Conservation (phyloP, 2,113 vertebrate species). For the Propithecus coquereli region DNA sequence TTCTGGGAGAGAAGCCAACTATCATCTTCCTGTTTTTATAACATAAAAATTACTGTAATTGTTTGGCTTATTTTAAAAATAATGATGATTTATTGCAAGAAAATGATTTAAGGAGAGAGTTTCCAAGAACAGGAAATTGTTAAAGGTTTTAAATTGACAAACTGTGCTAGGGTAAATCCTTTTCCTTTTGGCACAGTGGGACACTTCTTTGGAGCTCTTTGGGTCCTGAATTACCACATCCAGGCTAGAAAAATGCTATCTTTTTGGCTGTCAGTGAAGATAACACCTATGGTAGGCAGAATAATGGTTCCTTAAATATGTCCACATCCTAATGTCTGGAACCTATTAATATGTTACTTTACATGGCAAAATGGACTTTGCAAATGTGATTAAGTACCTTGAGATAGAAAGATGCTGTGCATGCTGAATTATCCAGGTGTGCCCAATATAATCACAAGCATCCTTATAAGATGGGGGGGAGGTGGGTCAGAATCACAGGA, state of each 20-base stretch:
- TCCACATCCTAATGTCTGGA: background rate
- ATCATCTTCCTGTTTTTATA: background rate
- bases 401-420: background rate
- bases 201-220: background rate
- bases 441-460: background rate
- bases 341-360: background rate
- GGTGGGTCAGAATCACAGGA: background rate
- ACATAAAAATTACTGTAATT: slow-evolving; percentile 51
- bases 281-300: background rate
- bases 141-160: slow-evolving; percentile 31
- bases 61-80: slow-evolving; percentile 32
- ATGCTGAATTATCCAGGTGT: background rate
- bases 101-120: slow-evolving; percentile 2
- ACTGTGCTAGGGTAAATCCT: background rate
- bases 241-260: background rate
- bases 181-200: background rate
- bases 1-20: slow-evolving; percentile 21
- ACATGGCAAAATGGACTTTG: background rate
- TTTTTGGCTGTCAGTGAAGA: background rate
- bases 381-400: background rate
- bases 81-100: background rate
- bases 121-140: background rate
- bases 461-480: background rate
- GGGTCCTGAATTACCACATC: background rate
- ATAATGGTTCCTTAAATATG: background rate